Evolutionary conservation across 2,888 invertebrate species (phyloP).

Genomic region (Bombyx huttoni): DNA sequence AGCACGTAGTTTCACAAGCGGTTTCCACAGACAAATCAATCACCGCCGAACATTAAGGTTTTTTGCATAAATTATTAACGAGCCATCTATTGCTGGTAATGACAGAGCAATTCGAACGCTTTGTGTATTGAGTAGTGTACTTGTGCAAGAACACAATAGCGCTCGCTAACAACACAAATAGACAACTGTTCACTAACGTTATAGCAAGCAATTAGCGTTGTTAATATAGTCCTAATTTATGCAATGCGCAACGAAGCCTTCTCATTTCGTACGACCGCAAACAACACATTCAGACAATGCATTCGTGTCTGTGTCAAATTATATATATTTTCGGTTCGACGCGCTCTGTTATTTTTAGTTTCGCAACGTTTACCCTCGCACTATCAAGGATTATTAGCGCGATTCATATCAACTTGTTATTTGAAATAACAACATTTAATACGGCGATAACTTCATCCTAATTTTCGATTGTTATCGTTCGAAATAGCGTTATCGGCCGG

Average conservation of each 20-base stretch:
- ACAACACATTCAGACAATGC: slow-evolving; percentile 7
- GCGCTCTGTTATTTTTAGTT: slow-evolving; percentile 38
- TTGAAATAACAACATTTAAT: slow-evolving; percentile 35
- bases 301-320: slow-evolving; percentile 35
- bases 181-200: slow-evolving; percentile 39
- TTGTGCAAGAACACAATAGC: slow-evolving; percentile 35
- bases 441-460: slow-evolving; percentile 24
- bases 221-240: slow-evolving; percentile 39
- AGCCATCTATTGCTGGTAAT: slow-evolving; percentile 33
- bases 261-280: slow-evolving; percentile 6
- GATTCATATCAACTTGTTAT: slow-evolving; percentile 27
- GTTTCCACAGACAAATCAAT: slow-evolving; percentile 53
- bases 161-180: slow-evolving; percentile 30
- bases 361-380: slow-evolving; percentile 26
- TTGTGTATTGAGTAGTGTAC: slow-evolving; percentile 21
- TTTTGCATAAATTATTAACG: slow-evolving; percentile 42
- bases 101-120: slow-evolving; percentile 40
- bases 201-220: slow-evolving; percentile 44
- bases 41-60: slow-evolving; percentile 36
- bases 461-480: slow-evolving; percentile 28
- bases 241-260: slow-evolving; percentile 25
- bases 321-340: slow-evolving; percentile 27
- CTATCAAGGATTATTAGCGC: slow-evolving; percentile 28
- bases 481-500: slow-evolving; percentile 23
- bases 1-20: slow-evolving; percentile 41